Conservation (phyloP, 1,140 invertebrate species). For the Heterodera carotae region DNA sequence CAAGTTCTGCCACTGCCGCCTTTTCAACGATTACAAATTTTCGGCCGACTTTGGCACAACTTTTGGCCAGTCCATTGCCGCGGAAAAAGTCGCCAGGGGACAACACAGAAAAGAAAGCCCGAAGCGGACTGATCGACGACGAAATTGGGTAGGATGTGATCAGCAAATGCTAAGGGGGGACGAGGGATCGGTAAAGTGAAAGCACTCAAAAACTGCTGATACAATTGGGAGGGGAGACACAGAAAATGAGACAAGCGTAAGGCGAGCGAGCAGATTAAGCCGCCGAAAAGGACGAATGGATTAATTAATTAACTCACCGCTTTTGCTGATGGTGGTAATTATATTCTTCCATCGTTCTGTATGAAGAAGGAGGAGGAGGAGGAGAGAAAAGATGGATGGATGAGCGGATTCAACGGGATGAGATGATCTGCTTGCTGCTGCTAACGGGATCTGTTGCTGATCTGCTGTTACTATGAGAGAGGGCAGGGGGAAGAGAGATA, state of each 20-base stretch:
- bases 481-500: no score
- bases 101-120: background rate
- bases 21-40: background rate
- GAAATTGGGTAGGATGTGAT: background rate
- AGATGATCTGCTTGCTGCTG: background rate
- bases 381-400: background rate
- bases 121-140: conserved; percentile 18
- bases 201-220: no score
- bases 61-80: conserved; percentile 7
- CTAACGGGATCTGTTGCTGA: background rate
- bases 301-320: no score
- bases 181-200: no score
- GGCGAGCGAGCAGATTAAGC: no score
- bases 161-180: background rate
- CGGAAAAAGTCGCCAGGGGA: conserved; percentile 1
- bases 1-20: background rate
- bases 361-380: background rate
- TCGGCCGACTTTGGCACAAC: conserved; percentile 3
- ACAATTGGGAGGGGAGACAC: no score
- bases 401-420: background rate
- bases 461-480: no score
- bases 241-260: no score
- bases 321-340: no score
- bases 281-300: no score
- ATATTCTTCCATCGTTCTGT: background rate